These are phyloP conservation scores for Pelecanus crispus DNA, from an alignment of 2,113 vertebrate genomes.

Conservation along the genomic window DNA sequence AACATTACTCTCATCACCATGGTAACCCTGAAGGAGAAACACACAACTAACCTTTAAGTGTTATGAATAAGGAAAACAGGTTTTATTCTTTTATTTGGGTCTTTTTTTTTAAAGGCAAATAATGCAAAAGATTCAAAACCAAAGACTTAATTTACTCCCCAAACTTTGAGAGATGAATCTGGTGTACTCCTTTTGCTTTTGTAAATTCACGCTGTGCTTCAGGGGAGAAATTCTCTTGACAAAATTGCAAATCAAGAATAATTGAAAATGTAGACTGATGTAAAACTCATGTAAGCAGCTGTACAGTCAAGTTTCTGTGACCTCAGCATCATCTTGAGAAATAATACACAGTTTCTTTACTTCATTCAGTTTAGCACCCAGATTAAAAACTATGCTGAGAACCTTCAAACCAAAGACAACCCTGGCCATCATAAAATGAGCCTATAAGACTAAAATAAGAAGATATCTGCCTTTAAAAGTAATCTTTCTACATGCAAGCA, in stretches of 20 bases:
- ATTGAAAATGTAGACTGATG: background rate
- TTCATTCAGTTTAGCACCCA: background rate
- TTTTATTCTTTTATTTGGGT: background rate
- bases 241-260: background rate
- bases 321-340: background rate
- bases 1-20: background rate
- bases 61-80: background rate
- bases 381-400: background rate
- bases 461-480: background rate
- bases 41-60: background rate
- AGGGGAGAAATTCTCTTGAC: background rate
- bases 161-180: background rate
- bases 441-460: background rate
- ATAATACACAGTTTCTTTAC: background rate
- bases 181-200: background rate
- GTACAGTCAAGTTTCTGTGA: background rate
- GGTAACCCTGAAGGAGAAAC: slow-evolving; percentile 2
- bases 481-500: background rate
- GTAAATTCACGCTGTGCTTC: background rate
- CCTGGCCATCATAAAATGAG: background rate
- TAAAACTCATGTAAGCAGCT: background rate
- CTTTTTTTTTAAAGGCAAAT: background rate
- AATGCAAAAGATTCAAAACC: background rate
- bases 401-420: background rate
- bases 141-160: background rate